A percentile compares a stretch with the other conserved stretches of the same genome.
Conservation (phyloP, 2,888 invertebrate species). For the Cataglyphis albicans region DNA sequence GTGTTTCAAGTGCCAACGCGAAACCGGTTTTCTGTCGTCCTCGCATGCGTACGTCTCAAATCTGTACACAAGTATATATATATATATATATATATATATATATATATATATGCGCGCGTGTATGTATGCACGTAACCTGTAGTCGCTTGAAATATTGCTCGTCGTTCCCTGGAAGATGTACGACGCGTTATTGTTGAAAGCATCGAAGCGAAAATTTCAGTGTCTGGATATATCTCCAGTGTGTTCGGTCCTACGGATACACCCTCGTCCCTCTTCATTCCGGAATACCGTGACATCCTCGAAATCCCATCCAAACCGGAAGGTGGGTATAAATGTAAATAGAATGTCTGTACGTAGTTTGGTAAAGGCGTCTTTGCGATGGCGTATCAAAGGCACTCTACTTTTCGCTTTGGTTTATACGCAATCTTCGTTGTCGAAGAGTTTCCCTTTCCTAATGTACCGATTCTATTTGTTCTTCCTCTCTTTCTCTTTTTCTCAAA, state of each 20-base stretch:
- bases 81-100: background rate
- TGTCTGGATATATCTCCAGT: constrained; percentile 80
- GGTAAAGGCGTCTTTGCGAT: constrained; percentile 80
- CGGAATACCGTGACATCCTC: constrained; percentile 74
- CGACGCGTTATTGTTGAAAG: constrained; percentile 85
- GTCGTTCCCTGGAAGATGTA: constrained; percentile 84
- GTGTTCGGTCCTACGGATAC: constrained; percentile 69
- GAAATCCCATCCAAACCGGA: constrained; percentile 73
- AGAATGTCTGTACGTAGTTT: constrained; percentile 80
- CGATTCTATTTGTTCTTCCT: constrained; percentile 41
- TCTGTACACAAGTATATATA: background rate
- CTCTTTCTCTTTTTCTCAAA: constrained; percentile 11
- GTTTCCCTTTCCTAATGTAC: constrained; percentile 44
- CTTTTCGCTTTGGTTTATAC: constrained; percentile 68
- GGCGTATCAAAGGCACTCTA: constrained; percentile 78
- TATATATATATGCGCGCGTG: background rate
- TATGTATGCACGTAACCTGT: constrained; percentile 64
- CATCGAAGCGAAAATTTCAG: constrained; percentile 84
- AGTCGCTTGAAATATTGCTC: constrained; percentile 84
- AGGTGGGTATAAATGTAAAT: constrained; percentile 83
- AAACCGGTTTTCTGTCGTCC: constrained; percentile 53
- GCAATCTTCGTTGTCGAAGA: constrained; percentile 66
- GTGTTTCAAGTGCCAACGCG: constrained; percentile 55
- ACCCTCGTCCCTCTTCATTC: constrained; percentile 59
- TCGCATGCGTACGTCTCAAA: constrained; percentile 41